Evolutionary conservation across 2,797 vertebrate species (phyloP).

Genomic region (Periophthalmus magnuspinnatus): DNA sequence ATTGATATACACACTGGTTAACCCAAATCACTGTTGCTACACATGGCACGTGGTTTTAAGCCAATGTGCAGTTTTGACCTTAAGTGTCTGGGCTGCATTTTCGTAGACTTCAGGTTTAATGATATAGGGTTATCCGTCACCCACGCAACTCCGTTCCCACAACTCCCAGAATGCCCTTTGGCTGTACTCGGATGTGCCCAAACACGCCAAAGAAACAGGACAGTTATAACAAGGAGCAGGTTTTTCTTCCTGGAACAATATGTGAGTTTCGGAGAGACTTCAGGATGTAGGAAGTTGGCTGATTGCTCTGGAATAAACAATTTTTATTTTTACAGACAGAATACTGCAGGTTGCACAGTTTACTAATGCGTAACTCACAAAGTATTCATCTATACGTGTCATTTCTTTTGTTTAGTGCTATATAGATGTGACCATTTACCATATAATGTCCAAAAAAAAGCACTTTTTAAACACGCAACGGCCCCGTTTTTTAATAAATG

Average conservation of each 20-base stretch:
- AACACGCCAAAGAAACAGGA: constrained; percentile 16
- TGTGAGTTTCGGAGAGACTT: neutral
- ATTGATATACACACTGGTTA: constrained; percentile 27
- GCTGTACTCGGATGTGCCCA: constrained; percentile 7
- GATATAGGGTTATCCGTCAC: constrained; percentile 9
- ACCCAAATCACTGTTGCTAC: constrained; percentile 4
- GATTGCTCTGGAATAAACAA: neutral
- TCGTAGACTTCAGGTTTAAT: neutral
- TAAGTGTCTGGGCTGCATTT: constrained; percentile 5
- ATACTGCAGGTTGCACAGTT: neutral
- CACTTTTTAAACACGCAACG: too few relatives aligned
- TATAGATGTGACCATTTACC: too few relatives aligned
- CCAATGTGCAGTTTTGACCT: constrained; percentile 6
- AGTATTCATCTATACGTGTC: too few relatives aligned
- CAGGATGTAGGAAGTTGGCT: neutral
- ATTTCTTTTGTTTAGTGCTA: too few relatives aligned
- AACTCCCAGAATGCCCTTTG: constrained; percentile 18
- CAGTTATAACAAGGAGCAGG: constrained; percentile 4
- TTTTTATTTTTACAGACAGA: neutral
- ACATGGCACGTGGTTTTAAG: neutral
- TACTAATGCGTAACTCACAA: too few relatives aligned
- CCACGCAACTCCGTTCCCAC: constrained; percentile 6
- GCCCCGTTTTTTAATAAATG: too few relatives aligned
- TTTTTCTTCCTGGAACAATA: constrained; percentile 19
- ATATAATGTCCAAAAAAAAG: too few relatives aligned